These are phyloP conservation scores for Morelia viridis DNA, from an alignment of 2,797 vertebrate species.

Conservation along the genomic window DNA sequence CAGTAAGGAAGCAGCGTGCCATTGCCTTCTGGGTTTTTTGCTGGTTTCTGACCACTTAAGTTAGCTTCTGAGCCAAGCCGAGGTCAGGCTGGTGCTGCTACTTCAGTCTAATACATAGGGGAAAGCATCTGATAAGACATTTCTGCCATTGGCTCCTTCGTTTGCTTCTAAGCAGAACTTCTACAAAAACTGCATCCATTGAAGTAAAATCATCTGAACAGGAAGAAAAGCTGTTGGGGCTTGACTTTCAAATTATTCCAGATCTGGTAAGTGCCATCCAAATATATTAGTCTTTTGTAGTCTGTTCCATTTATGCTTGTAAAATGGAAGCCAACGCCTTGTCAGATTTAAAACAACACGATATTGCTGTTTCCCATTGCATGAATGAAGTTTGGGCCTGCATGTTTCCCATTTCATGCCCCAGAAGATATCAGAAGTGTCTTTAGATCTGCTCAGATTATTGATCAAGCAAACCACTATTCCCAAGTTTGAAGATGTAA, in stretches of 20 bases:
- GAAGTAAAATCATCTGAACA: constrained; percentile 6
- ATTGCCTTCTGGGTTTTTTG: neutral
- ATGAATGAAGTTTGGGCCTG: neutral
- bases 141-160: neutral
- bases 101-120: neutral
- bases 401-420: neutral
- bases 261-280: constrained; percentile 72
- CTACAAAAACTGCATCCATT: constrained; percentile 31
- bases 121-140: neutral
- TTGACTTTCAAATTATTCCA: constrained; percentile 73
- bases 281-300: neutral
- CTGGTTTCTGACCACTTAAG: neutral
- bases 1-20: neutral
- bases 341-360: neutral
- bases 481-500: no score
- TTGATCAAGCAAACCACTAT: neutral
- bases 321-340: neutral
- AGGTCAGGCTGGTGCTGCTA: neutral
- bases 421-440: neutral
- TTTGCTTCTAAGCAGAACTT: neutral
- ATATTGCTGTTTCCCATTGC: neutral
- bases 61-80: neutral
- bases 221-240: constrained; percentile 62
- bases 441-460: neutral
- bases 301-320: neutral